Conservation (phyloP, 1,140 invertebrate species). For the Elymnias hypermnestra region DNA sequence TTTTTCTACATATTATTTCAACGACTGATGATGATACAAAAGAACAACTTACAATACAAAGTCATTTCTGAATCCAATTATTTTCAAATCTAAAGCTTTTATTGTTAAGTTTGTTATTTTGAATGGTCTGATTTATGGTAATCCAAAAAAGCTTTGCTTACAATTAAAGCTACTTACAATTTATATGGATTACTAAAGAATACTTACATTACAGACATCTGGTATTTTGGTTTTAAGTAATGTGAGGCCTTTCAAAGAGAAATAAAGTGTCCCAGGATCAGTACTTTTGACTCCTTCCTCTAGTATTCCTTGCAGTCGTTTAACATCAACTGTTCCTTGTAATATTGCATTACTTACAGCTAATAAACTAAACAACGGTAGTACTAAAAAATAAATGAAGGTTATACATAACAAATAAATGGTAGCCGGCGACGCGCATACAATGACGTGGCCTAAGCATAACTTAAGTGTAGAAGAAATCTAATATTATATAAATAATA, state of each 20-base stretch:
- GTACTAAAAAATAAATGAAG: conserved; percentile 34
- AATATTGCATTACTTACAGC: conserved; percentile 54
- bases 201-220: conserved; percentile 62
- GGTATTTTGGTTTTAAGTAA: conserved; percentile 57
- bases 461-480: too few relatives aligned
- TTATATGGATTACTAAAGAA: neutral
- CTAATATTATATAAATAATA: too few relatives aligned
- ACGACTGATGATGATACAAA: too few relatives aligned
- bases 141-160: too few relatives aligned
- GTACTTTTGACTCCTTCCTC: conserved; percentile 59
- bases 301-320: conserved; percentile 58
- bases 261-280: conserved; percentile 57
- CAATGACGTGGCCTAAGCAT: conserved; percentile 65
- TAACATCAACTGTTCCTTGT: conserved; percentile 61
- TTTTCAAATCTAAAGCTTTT: too few relatives aligned
- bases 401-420: conserved; percentile 1
- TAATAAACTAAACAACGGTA: conserved; percentile 42
- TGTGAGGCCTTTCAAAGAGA: conserved; percentile 59
- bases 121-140: too few relatives aligned
- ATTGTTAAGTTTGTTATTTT: too few relatives aligned
- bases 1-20: too few relatives aligned
- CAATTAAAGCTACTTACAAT: too few relatives aligned
- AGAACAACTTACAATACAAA: too few relatives aligned
- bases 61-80: too few relatives aligned
- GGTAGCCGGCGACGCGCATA: conserved; percentile 14